Evolutionary conservation across 1,140 invertebrate genomes (phyloP).

Genomic region (Drepana arcuata): DNA sequence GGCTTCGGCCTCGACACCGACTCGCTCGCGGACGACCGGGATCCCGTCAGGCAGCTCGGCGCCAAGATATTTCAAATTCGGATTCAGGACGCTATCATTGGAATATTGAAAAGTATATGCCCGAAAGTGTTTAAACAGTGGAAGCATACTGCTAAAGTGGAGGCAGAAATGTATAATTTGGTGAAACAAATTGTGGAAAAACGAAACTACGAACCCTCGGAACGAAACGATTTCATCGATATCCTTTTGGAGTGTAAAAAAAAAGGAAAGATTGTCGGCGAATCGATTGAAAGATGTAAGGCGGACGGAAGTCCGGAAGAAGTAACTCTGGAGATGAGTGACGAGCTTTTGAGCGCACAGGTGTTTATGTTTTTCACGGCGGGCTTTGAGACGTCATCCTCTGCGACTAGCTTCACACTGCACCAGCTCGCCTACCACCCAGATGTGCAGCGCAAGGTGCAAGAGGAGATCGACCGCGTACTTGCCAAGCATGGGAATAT

Average conservation of each 20-base stretch:
- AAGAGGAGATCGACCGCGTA: constrained; percentile 72
- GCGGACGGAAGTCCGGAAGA: constrained; percentile 25
- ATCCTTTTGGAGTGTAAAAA: constrained; percentile 71
- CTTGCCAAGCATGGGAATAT: constrained; percentile 45
- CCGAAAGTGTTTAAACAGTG: constrained; percentile 25
- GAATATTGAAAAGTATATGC: constrained; percentile 28
- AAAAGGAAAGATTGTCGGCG: constrained; percentile 39
- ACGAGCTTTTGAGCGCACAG: constrained; percentile 61
- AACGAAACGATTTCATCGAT: constrained; percentile 73
- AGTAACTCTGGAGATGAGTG: constrained; percentile 30
- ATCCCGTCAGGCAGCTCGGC: constrained; percentile 46
- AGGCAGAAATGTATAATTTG: constrained; percentile 21
- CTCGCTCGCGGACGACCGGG: constrained; percentile 42
- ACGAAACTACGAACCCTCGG: constrained; percentile 31
- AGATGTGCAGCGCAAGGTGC: constrained; percentile 72
- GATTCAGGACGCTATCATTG: constrained; percentile 5
- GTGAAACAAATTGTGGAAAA: constrained; percentile 26
- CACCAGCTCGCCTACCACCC: constrained; percentile 73
- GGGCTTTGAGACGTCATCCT: constrained; percentile 75
- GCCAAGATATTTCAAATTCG: constrained; percentile 39
- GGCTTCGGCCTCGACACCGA: constrained; percentile 54
- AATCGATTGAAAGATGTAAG: constrained; percentile 57
- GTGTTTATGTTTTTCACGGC: constrained; percentile 74
- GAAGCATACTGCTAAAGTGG: constrained; percentile 17
- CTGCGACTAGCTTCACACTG: constrained; percentile 66